A percentile compares a stretch with the other conserved stretches of the same genome.
phyloP scores from a whole-genome alignment of 2,888 invertebrate species.

The Harpalus rufipes region DNA sequence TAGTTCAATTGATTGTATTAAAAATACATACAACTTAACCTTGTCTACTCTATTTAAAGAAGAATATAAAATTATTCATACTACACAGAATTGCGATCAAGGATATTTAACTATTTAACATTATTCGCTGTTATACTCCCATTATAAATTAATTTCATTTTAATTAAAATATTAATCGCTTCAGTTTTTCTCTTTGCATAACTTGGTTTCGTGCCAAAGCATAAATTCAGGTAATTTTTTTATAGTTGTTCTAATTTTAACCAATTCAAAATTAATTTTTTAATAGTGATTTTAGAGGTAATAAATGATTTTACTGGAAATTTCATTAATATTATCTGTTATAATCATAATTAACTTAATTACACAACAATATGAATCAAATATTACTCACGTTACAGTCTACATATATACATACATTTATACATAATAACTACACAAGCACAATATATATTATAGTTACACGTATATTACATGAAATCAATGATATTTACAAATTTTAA shows the following conservation, averaged over 20 bases:
- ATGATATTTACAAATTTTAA: too few species aligned
- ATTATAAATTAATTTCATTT: neutral
- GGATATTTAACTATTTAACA: neutral
- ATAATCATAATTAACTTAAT: neutral
- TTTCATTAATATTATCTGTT: neutral
- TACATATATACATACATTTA: neutral
- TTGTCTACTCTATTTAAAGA: neutral
- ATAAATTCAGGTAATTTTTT: too few species aligned
- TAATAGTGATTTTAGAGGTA: too few species aligned
- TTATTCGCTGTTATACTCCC: neutral
- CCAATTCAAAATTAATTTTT: too few species aligned
- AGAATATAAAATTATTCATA: neutral
- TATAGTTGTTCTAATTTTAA: too few species aligned
- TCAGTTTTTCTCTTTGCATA: neutral
- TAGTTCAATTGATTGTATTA: neutral
- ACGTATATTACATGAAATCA: too few species aligned
- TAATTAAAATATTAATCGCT: neutral
- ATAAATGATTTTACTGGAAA: too few species aligned
- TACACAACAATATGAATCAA: neutral
- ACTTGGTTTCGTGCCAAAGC: neutral
- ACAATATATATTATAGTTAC: too few species aligned
- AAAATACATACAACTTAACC: neutral
- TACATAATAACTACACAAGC: neutral
- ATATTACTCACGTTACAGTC: neutral
- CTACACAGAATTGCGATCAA: neutral